A percentile compares a stretch with the other conserved stretches of the same genome.
Conservation (phyloP, 2,113 vertebrate species). For the Siniperca chuatsi region DNA sequence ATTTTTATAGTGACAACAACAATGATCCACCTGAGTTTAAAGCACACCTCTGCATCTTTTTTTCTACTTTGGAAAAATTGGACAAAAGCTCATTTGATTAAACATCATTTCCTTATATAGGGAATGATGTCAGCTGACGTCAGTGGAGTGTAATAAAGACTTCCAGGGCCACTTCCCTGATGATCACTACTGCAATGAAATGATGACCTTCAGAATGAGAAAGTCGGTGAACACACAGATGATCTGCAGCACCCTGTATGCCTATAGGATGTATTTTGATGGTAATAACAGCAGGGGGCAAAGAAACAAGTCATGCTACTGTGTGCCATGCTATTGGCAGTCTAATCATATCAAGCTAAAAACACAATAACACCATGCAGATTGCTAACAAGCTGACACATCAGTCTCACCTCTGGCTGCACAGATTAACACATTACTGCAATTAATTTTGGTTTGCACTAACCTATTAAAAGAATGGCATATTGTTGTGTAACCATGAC, state of each 20-base stretch:
- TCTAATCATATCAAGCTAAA: slow-evolving; percentile 16
- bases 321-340: not conserved
- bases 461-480: slow-evolving; percentile 45
- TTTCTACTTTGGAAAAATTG: not conserved
- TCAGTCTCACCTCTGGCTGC: slow-evolving; percentile 32
- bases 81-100: slow-evolving; percentile 9
- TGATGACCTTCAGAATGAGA: slow-evolving; percentile 20
- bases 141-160: slow-evolving; percentile 33
- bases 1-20: not conserved
- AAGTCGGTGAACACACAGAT: not conserved
- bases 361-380: not conserved
- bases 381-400: slow-evolving; percentile 37
- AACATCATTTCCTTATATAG: slow-evolving; percentile 10
- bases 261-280: not conserved
- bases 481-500: slow-evolving; percentile 45
- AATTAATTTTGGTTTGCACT: slow-evolving; percentile 37
- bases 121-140: slow-evolving; percentile 14
- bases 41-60: not conserved
- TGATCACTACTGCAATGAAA: slow-evolving; percentile 18
- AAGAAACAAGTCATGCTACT: not conserved
- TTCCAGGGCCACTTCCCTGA: slow-evolving; percentile 24
- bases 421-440: slow-evolving; percentile 55
- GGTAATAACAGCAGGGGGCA: not conserved
- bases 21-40: not conserved
- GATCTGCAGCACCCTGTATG: not conserved